Conservation (phyloP, 37 sponge, comb jelly and placozoan genomes). For the Agelas oroides region DNA sequence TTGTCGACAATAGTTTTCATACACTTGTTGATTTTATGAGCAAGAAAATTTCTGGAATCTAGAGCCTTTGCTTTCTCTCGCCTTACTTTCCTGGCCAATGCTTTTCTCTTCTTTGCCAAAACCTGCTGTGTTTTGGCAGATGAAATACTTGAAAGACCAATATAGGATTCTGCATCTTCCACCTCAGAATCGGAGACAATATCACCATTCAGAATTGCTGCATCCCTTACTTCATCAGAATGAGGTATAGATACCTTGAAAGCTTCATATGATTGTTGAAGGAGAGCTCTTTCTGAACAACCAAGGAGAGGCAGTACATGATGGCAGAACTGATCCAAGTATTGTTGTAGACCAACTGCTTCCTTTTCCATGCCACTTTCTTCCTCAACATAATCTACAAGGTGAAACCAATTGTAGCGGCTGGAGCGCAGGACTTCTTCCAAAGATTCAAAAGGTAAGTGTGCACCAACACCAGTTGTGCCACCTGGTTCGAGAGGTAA, state of each 20-base stretch:
- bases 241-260: background rate
- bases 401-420: slow-evolving; percentile 27
- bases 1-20: background rate
- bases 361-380: too few relatives aligned
- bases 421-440: background rate
- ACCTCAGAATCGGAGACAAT: slow-evolving; percentile 29
- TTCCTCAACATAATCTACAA: slow-evolving; percentile 1
- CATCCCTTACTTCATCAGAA: background rate
- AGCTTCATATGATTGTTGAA: slow-evolving; percentile 12
- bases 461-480: too few relatives aligned
- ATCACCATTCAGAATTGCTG: slow-evolving; percentile 16
- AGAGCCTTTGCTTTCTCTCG: background rate
- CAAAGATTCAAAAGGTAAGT: too few relatives aligned
- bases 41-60: background rate
- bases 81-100: background rate
- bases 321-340: background rate
- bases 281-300: background rate
- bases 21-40: background rate
- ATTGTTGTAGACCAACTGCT: too few relatives aligned
- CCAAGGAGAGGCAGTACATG: background rate
- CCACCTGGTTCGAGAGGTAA: too few relatives aligned
- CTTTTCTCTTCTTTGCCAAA: slow-evolving; percentile 8
- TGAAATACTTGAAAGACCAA: background rate
- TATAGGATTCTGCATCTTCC: background rate
- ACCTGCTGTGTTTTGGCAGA: background rate